A percentile compares a stretch with the other conserved stretches of the same genome.
Evolutionary conservation across 2,888 invertebrate genomes (phyloP).

Genomic region (Penaeus monodon): DNA sequence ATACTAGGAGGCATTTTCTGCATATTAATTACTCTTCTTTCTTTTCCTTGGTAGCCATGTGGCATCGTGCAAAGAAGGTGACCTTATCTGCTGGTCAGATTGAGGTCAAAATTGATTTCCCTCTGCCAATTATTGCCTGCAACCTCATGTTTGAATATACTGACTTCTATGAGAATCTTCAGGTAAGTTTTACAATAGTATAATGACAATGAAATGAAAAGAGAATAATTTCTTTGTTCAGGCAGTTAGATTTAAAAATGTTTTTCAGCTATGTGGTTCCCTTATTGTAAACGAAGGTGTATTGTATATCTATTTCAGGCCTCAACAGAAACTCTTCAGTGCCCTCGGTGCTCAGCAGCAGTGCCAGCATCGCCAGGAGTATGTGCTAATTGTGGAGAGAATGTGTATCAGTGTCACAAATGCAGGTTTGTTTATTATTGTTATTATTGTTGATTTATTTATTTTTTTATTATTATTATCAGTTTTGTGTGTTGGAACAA

Average conservation of each 20-base stretch:
- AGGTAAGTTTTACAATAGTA: constrained; percentile 68
- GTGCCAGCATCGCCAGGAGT: constrained; percentile 98
- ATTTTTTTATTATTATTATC: not conserved
- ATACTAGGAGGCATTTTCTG: too few species aligned
- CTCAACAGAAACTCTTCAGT: constrained; percentile 93
- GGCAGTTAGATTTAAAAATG: too few species aligned
- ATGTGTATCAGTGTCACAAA: constrained; percentile 99
- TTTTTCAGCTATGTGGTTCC: too few species aligned
- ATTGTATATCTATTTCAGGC: constrained; percentile 70
- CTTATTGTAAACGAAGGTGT: too few species aligned
- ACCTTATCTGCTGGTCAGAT: constrained; percentile 91
- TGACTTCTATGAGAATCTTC: constrained; percentile 96
- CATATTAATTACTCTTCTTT: too few species aligned
- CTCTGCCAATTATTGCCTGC: constrained; percentile 95
- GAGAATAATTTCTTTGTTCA: not conserved
- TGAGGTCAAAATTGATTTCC: constrained; percentile 96
- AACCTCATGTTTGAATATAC: constrained; percentile 98
- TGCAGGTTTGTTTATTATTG: constrained; percentile 77
- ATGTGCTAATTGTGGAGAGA: constrained; percentile 96
- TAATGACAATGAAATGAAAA: too few species aligned
- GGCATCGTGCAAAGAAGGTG: constrained; percentile 97
- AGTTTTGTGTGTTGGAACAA: too few species aligned
- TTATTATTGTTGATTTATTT: not conserved
- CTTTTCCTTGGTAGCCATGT: constrained; percentile 76
- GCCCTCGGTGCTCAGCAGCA: constrained; percentile 94